phyloP scores from a whole-genome alignment of 2,113 vertebrate species.

The Petromus typicus region DNA sequence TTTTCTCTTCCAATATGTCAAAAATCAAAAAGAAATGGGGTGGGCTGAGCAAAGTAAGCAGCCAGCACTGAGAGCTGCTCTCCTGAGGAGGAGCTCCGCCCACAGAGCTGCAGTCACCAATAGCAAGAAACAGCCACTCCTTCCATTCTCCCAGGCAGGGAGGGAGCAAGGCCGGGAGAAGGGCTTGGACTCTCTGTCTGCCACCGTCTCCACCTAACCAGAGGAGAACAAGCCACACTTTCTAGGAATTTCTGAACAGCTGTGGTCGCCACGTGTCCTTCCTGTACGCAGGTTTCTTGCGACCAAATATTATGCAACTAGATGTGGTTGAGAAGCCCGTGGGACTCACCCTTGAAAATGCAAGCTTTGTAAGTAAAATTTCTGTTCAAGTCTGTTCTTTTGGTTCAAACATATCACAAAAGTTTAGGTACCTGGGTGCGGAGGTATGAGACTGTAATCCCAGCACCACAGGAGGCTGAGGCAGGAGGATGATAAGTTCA shows the following conservation, averaged over 20 bases:
- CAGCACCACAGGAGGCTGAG: background rate
- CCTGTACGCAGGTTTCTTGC: conserved; percentile 56
- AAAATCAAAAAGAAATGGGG: conserved; percentile 32
- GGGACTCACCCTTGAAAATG: conserved; percentile 62
- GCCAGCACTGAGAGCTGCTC: conserved; percentile 51
- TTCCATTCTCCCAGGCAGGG: background rate
- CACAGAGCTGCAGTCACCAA: conserved; percentile 58
- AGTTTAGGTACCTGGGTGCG: background rate
- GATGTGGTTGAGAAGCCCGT: conserved; percentile 59
- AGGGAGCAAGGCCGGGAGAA: background rate
- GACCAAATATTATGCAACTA: conserved; percentile 9
- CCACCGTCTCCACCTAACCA: background rate
- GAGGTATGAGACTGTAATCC: background rate
- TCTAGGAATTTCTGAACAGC: conserved; percentile 71
- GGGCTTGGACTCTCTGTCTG: background rate
- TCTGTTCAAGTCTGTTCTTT: background rate
- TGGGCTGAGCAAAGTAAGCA: background rate
- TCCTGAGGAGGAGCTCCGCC: background rate
- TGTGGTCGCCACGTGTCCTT: conserved; percentile 12
- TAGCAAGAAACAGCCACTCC: conserved; percentile 47
- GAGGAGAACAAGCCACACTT: conserved; percentile 28
- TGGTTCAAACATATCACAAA: conserved; percentile 55
- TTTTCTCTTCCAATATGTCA: background rate
- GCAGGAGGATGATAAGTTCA: background rate
- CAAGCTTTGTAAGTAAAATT: conserved; percentile 58